These are phyloP conservation scores for Larimichthys polyactis DNA, from an alignment of 2,113 vertebrate genomes.

Conservation along the genomic window DNA sequence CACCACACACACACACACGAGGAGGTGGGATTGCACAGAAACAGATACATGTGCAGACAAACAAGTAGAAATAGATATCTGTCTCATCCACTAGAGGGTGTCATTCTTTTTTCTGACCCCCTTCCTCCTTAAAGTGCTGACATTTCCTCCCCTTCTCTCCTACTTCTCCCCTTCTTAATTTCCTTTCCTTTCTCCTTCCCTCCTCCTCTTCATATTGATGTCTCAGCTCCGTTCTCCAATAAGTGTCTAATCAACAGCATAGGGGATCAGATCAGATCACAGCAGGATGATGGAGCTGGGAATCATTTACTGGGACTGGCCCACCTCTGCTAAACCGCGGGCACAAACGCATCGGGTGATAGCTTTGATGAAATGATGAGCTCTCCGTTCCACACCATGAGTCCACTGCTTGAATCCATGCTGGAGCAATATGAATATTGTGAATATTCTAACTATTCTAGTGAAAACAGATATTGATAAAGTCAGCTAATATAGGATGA, in stretches of 20 bases:
- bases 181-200: constrained; percentile 1
- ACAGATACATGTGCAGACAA: constrained; percentile 3
- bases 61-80: background rate
- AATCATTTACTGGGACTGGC: constrained; percentile 83
- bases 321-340: constrained; percentile 74
- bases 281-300: constrained; percentile 82
- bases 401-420: constrained; percentile 33
- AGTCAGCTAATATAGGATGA: background rate
- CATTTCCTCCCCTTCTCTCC: constrained; percentile 4
- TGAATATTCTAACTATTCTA: background rate
- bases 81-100: constrained; percentile 58
- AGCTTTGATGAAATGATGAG: constrained; percentile 76
- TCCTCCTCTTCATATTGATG: constrained; percentile 77
- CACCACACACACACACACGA: background rate
- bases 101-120: background rate
- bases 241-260: constrained; percentile 84
- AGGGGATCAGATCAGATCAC: constrained; percentile 79
- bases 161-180: constrained; percentile 1
- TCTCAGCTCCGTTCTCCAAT: constrained; percentile 76
- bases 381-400: constrained; percentile 51
- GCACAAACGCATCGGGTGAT: constrained; percentile 68
- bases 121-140: background rate
- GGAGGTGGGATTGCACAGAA: background rate
- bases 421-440: constrained; percentile 21
- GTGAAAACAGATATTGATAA: background rate